Evolutionary conservation across 2,888 invertebrate genomes (phyloP).

Genomic region (Pammene aurita): DNA sequence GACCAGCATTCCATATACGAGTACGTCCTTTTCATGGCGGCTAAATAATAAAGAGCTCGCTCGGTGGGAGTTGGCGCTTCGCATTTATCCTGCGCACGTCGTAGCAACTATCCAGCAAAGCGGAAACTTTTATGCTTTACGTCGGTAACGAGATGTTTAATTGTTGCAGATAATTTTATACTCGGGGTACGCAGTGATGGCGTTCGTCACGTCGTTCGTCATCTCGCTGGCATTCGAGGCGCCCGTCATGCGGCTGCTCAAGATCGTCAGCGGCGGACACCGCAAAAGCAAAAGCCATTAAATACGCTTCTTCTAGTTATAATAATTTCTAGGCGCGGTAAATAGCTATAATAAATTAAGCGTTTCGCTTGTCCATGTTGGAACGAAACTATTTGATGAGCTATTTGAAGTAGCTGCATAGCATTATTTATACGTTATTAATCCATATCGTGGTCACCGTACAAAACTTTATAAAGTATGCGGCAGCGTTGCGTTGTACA

Average conservation of each 20-base stretch:
- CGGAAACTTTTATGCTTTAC: slow-evolving; percentile 26
- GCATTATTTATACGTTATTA: slow-evolving; percentile 22
- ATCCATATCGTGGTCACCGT: neutral
- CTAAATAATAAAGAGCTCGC: slow-evolving; percentile 30
- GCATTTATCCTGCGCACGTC: slow-evolving; percentile 19
- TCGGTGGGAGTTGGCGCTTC: slow-evolving; percentile 20
- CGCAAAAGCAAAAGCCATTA: slow-evolving; percentile 64
- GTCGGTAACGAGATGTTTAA: slow-evolving; percentile 33
- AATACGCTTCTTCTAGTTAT: slow-evolving; percentile 41
- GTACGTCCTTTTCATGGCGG: slow-evolving; percentile 33
- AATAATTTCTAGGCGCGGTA: slow-evolving; percentile 7
- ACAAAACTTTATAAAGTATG: slow-evolving; percentile 9
- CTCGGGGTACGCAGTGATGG: slow-evolving; percentile 90
- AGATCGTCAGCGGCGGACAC: slow-evolving; percentile 81
- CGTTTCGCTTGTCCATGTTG: slow-evolving; percentile 35
- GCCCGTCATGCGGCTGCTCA: slow-evolving; percentile 90
- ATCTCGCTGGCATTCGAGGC: slow-evolving; percentile 91
- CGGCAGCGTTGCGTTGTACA: neutral
- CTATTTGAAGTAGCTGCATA: slow-evolving; percentile 27
- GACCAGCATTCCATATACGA: slow-evolving; percentile 30
- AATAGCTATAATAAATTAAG: slow-evolving; percentile 5
- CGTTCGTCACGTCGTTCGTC: slow-evolving; percentile 89
- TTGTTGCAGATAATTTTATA: slow-evolving; percentile 80
- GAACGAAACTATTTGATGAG: slow-evolving; percentile 32
- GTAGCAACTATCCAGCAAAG: neutral